Evolutionary conservation across 2,888 invertebrate species (phyloP), one percentile per base, ranked within the genome.

Genomic region (Caenorhabditis panamensis): DNA sequence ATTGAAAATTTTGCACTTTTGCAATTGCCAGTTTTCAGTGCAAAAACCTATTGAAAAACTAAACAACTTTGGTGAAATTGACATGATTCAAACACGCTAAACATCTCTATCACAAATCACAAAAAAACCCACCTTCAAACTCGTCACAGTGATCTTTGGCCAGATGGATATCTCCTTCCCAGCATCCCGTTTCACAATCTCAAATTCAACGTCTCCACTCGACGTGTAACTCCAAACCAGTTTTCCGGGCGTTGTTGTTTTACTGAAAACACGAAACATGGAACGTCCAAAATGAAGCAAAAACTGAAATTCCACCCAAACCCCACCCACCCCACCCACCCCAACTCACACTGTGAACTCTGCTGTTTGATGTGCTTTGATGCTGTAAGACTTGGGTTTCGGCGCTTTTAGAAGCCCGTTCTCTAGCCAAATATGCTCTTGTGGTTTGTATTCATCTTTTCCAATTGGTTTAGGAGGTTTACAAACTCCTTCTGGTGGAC

Each of bases 141-240:
- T 82, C 5, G 86, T 85, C 13, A 88, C 64, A 9, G 86, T 87
- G 49, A 89, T 81, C 63, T 83, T 82, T n/a, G 89, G 89, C 88
- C 87, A 88, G 44, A 89, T 84, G 22, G 73, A 56, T 18, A 82
- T 69, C 66, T 86, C 84, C 54, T 87, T 82, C 36, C 83, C 85
- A 8, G 75, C 72, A 26, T 83, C 85, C 28, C 72, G 49, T 22
- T 72, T 71, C 13, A 87, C 81, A 31, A 89, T 86, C 66, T 89
- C 88, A 73, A 89, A 89, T 26, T 84, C 77, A 58, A 89, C 36
- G 69, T 89, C 89, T n/a, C 87, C 84, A 53, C 84, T 85, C 16
- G 86, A 61, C 28, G 87, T 87, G 79, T 88, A 89, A 71, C 79
- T 82, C 88, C 88, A 89, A 53, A 87, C 56, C 26, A 89, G 82